These are phyloP conservation scores for Iselma pallidipennis DNA, from an alignment of 2,888 invertebrate species.

Conservation along the genomic window DNA sequence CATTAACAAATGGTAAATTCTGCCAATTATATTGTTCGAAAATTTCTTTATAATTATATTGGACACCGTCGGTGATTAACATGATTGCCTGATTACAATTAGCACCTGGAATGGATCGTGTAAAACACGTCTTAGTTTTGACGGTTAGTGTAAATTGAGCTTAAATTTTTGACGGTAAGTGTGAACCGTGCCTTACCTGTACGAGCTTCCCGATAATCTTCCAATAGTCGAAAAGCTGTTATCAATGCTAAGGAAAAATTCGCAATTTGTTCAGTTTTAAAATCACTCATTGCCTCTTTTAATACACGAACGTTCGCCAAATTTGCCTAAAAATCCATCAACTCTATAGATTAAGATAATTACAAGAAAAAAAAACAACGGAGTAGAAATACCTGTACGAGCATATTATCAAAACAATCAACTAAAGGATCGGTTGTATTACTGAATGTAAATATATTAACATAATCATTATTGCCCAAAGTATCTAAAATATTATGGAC, in stretches of 20 bases:
- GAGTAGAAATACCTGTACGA: constrained; percentile 88
- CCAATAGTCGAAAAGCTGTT: constrained; percentile 85
- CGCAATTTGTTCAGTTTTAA: constrained; percentile 87
- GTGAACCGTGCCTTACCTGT: constrained; percentile 34
- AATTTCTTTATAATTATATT: constrained; percentile 89
- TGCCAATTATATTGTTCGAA: constrained; percentile 91
- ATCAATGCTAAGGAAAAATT: constrained; percentile 90
- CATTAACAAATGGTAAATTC: constrained; percentile 74
- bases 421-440: constrained; percentile 80
- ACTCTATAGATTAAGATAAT: not conserved
- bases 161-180: too few relatives aligned
- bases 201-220: constrained; percentile 46
- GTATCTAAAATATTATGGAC: constrained; percentile 92
- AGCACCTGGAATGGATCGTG: constrained; percentile 43
- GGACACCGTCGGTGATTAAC: constrained; percentile 98
- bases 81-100: constrained; percentile 94
- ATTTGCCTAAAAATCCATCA: constrained; percentile 69
- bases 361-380: too few relatives aligned
- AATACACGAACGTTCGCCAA: constrained; percentile 81
- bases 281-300: constrained; percentile 74
- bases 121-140: not conserved
- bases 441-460: constrained; percentile 93
- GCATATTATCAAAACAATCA: constrained; percentile 84
- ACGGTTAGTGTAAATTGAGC: not conserved
- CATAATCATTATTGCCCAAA: constrained; percentile 96